These are phyloP conservation scores for Mayetiola destructor DNA, from an alignment of 2,888 invertebrate genomes.

Conservation along the genomic window DNA sequence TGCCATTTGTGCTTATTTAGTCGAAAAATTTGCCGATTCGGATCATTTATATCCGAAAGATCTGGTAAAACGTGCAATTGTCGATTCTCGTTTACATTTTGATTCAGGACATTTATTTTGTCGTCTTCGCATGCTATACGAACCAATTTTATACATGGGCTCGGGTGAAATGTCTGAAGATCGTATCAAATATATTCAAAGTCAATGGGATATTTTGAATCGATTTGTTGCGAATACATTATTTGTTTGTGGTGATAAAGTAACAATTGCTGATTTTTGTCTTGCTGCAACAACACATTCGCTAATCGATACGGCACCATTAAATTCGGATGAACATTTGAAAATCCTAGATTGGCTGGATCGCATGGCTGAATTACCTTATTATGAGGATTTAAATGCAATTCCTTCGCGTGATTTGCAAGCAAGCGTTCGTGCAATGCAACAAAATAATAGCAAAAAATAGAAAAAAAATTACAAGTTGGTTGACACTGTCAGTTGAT, in stretches of 20 bases:
- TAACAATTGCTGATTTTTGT: constrained; percentile 39
- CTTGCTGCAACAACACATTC: constrained; percentile 37
- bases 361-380: constrained; percentile 33
- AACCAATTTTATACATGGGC: constrained; percentile 32
- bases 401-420: background rate
- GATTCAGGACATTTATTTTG: constrained; percentile 33
- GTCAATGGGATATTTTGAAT: constrained; percentile 37
- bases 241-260: constrained; percentile 34
- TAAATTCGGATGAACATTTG: constrained; percentile 37
- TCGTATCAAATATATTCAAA: constrained; percentile 37
- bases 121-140: constrained; percentile 31
- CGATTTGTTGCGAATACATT: constrained; percentile 32
- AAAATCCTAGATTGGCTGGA: constrained; percentile 36
- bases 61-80: constrained; percentile 27
- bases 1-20: constrained; percentile 47
- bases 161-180: constrained; percentile 37
- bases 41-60: constrained; percentile 38
- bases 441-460: background rate
- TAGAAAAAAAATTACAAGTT: too few species aligned
- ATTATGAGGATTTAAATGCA: constrained; percentile 29
- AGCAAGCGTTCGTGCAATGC: background rate
- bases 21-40: constrained; percentile 41
- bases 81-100: constrained; percentile 31
- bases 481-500: too few species aligned
- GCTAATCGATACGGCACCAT: constrained; percentile 34